These are phyloP conservation scores for Cyanistes caeruleus DNA, from an alignment of 2,113 vertebrate genomes.

Conservation along the genomic window DNA sequence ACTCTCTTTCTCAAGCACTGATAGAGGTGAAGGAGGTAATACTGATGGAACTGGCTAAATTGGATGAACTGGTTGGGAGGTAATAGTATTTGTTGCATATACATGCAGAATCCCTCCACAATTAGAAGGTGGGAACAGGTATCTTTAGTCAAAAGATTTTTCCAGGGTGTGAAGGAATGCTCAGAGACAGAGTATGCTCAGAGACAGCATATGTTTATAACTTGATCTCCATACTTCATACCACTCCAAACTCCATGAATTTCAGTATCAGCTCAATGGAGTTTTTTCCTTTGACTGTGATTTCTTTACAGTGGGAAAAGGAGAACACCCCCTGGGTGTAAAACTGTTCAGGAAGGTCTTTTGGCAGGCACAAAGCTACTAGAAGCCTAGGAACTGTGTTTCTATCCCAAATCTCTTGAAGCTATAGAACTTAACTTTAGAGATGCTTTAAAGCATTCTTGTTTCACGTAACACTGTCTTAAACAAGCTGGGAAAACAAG, in stretches of 20 bases:
- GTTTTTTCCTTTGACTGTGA: not conserved
- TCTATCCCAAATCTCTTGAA: not conserved
- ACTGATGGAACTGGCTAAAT: conserved; percentile 20
- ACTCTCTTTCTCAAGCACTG: not conserved
- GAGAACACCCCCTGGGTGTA: accelerated
- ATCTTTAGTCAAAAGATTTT: not conserved
- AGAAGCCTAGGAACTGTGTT: not conserved
- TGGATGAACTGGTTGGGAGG: conserved; percentile 5
- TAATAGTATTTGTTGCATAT: not conserved
- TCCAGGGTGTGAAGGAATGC: not conserved
- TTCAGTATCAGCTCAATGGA: not conserved
- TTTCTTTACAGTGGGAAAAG: not conserved
- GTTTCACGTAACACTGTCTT: not conserved
- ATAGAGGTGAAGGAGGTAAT: conserved; percentile 17
- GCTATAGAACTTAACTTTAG: not conserved
- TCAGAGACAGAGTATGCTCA: not conserved
- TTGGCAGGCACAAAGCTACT: not conserved
- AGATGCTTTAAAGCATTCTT: not conserved
- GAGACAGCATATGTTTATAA: not conserved
- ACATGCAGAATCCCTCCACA: not conserved
- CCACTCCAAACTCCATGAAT: not conserved
- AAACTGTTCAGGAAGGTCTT: not conserved
- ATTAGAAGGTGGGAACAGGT: not conserved
- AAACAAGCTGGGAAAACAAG: not conserved
- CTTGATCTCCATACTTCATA: not conserved